A percentile compares a stretch with the other conserved stretches of the same genome.
Evolutionary conservation across 2,113 vertebrate species (phyloP).

Genomic region (Climacteris rufus): DNA sequence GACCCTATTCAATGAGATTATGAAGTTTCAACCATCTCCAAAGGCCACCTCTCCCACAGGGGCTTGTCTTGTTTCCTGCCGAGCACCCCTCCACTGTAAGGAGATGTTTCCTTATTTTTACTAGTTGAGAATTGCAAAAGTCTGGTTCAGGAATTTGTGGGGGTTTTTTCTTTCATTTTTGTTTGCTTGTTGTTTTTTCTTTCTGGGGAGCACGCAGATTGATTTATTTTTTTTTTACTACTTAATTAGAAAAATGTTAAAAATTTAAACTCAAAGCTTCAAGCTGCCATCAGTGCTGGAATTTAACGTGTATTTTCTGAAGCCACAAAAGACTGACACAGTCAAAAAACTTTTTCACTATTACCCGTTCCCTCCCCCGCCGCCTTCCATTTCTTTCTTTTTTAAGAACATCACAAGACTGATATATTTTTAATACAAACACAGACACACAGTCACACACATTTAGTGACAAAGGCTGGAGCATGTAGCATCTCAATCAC

Average conservation of each 20-base stretch:
- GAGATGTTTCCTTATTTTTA: not conserved
- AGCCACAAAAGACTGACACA: conserved; percentile 43
- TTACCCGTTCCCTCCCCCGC: conserved; percentile 51
- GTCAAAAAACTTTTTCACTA: conserved; percentile 44
- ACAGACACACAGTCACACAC: conserved; percentile 7
- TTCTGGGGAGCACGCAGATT: not conserved
- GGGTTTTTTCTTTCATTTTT: not conserved
- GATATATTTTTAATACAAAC: conserved; percentile 63
- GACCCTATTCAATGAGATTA: not conserved
- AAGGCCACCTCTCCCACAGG: not conserved
- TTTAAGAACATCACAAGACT: conserved; percentile 73
- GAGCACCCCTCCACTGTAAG: not conserved
- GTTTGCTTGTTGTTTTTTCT: not conserved
- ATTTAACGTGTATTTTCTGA: conserved; percentile 33
- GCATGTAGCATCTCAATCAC: conserved; percentile 72
- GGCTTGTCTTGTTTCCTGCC: not conserved
- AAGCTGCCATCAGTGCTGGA: conserved; percentile 53
- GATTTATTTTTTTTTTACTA: not conserved
- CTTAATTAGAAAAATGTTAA: conserved; percentile 4
- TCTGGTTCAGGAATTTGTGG: not conserved
- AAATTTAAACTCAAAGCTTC: conserved; percentile 59
- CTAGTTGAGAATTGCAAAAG: not conserved
- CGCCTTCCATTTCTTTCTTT: conserved; percentile 74
- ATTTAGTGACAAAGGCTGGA: conserved; percentile 48
- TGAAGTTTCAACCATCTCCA: conserved; percentile 1